Percentiles rank a stretch among this genome's conserved stretches.
Conservation (phyloP, 2,113 vertebrate genomes). For the Pampusana beccarii region DNA sequence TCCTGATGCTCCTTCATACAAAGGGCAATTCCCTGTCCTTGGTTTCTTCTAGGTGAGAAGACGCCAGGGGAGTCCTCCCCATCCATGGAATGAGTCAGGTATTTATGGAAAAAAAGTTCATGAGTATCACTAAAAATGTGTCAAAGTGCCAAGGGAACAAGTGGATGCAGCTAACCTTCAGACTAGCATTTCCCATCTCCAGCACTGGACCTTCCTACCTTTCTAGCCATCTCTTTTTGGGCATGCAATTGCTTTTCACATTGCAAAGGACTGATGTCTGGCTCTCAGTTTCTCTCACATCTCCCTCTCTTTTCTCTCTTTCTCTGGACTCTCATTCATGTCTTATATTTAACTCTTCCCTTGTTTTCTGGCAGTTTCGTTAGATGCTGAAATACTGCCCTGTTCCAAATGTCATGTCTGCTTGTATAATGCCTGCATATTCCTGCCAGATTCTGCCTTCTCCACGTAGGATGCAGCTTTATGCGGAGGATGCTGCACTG, state of each 20-base stretch:
- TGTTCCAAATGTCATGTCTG: not conserved
- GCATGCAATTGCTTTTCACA: not conserved
- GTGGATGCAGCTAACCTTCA: rapidly evolving
- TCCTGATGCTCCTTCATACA: not conserved
- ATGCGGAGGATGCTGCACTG: not conserved
- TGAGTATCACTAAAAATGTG: not conserved
- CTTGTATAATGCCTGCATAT: not conserved
- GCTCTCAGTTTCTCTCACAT: not conserved
- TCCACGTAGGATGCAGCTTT: not conserved
- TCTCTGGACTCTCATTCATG: not conserved
- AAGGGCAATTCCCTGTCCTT: not conserved
- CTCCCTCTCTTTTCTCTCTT: not conserved
- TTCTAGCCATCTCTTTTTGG: rapidly evolving
- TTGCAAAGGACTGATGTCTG: not conserved
- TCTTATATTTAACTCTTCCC: not conserved
- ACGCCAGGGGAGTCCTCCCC: not conserved
- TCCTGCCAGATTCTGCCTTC: not conserved
- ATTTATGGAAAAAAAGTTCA: not conserved
- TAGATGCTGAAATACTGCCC: not conserved
- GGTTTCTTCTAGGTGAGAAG: not conserved
- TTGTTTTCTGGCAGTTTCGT: constrained; percentile 11
- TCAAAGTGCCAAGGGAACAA: not conserved
- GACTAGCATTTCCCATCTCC: not conserved
- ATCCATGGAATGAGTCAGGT: not conserved
- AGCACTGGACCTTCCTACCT: not conserved